Conservation (phyloP, 2,797 vertebrate species). For the Mastacembelus armatus region DNA sequence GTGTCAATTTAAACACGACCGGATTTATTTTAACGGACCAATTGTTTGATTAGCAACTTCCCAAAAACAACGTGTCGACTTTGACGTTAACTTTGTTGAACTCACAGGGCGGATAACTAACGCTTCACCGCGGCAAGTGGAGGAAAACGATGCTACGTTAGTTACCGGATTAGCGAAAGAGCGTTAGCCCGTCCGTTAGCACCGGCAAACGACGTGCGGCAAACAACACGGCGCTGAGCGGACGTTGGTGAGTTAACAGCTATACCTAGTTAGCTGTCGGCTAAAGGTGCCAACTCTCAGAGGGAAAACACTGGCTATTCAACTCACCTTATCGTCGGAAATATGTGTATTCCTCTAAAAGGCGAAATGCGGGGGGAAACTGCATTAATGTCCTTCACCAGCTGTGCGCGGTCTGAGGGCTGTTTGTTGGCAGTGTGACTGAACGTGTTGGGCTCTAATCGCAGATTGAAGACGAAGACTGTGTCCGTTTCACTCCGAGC, state of each 20-base stretch:
- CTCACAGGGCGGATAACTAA: constrained; percentile 8
- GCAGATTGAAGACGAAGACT: constrained; percentile 85
- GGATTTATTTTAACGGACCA: background rate
- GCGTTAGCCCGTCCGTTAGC: constrained; percentile 65
- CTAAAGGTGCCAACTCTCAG: constrained; percentile 30
- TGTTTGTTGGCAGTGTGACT: constrained; percentile 58
- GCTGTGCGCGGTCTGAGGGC: constrained; percentile 33
- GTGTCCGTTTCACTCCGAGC: constrained; percentile 84
- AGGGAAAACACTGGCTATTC: background rate
- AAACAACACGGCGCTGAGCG: constrained; percentile 25
- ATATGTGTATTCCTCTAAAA: constrained; percentile 27
- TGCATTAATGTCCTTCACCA: constrained; percentile 39
- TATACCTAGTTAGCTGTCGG: constrained; percentile 18
- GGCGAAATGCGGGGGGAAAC: background rate
- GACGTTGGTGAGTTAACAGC: background rate
- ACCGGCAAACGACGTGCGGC: constrained; percentile 4
- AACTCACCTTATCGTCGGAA: constrained; percentile 60
- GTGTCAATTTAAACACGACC: constrained; percentile 14
- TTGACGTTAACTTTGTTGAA: constrained; percentile 36
- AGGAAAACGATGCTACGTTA: constrained; percentile 43
- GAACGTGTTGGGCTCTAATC: constrained; percentile 75
- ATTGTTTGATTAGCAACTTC: background rate
- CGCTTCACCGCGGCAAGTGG: constrained; percentile 33
- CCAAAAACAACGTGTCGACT: background rate
- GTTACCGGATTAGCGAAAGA: constrained; percentile 19